A percentile compares a stretch with the other conserved stretches of the same genome.
These are phyloP conservation scores for Anneissia japonica DNA, from an alignment of 35 echinoderm and acorn worm genomes.

Conservation along the genomic window DNA sequence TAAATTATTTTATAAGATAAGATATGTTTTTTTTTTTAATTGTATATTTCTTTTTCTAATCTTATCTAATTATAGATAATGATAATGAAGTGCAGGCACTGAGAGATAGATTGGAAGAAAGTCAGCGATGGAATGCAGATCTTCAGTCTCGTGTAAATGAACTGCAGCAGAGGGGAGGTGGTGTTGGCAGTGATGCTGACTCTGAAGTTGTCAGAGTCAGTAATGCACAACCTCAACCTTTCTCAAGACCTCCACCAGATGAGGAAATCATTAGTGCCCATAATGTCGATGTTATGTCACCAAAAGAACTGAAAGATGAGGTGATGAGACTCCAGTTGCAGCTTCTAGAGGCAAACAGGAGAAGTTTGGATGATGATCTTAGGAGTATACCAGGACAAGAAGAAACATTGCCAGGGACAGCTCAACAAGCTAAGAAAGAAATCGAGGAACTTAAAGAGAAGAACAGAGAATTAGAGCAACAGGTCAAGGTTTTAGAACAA, in stretches of 20 bases:
- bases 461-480: slow-evolving; percentile 37
- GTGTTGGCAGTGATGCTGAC: slow-evolving; percentile 74
- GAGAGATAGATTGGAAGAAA: slow-evolving; percentile 36
- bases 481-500: slow-evolving; percentile 45
- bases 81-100: slow-evolving; percentile 18
- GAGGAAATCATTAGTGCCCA: neutral
- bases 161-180: slow-evolving; percentile 45
- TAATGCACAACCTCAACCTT: neutral
- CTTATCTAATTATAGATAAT: neutral
- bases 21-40: neutral
- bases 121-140: slow-evolving; percentile 34
- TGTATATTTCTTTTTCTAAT: neutral
- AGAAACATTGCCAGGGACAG: slow-evolving; percentile 2
- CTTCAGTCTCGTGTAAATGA: slow-evolving; percentile 32
- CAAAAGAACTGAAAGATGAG: slow-evolving; percentile 27
- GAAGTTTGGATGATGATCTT: neutral
- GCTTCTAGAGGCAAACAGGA: neutral
- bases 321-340: slow-evolving; percentile 9
- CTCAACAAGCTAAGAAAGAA: slow-evolving; percentile 36
- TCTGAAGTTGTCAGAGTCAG: neutral
- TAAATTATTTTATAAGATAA: too few relatives aligned
- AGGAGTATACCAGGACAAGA: slow-evolving; percentile 90
- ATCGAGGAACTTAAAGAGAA: slow-evolving; percentile 36
- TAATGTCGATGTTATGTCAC: neutral
- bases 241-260: neutral